Evolutionary conservation across 2,113 vertebrate species (phyloP).

Genomic region (Entomyzon cyanotis): DNA sequence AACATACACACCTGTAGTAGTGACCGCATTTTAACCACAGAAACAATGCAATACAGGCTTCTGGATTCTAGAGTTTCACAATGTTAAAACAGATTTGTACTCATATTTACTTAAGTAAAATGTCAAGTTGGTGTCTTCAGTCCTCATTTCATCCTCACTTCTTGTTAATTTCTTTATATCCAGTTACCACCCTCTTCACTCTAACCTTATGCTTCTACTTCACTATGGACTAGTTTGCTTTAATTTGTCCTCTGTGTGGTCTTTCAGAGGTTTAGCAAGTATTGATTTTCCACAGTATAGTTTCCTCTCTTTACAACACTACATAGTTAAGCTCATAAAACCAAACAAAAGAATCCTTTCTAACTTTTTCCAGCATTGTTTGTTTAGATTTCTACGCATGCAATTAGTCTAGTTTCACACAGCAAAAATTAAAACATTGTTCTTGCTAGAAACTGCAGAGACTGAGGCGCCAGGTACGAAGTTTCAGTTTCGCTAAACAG

Average conservation of each 20-base stretch:
- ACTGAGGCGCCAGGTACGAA: not conserved
- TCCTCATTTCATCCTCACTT: not conserved
- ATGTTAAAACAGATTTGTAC: not conserved
- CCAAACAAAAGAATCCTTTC: not conserved
- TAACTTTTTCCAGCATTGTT: not conserved
- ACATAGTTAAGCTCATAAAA: not conserved
- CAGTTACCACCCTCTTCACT: not conserved
- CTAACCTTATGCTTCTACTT: not conserved
- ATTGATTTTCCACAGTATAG: not conserved
- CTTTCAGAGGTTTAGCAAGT: not conserved
- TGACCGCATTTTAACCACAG: slow-evolving; percentile 24
- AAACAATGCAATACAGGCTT: not conserved
- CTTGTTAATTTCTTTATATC: not conserved
- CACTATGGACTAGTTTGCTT: not conserved
- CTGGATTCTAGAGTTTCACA: not conserved
- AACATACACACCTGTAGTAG: not conserved
- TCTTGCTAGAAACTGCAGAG: not conserved
- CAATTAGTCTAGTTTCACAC: not conserved
- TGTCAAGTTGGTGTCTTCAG: not conserved
- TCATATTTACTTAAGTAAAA: not conserved
- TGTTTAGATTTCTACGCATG: not conserved
- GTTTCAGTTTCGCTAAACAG: not conserved
- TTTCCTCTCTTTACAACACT: not conserved
- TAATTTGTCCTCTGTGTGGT: not conserved
- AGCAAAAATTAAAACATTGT: not conserved